Evolutionary conservation across 2,797 vertebrate species (phyloP), one percentile per base, ranked within the genome.

Genomic region (Hydrophis major): DNA sequence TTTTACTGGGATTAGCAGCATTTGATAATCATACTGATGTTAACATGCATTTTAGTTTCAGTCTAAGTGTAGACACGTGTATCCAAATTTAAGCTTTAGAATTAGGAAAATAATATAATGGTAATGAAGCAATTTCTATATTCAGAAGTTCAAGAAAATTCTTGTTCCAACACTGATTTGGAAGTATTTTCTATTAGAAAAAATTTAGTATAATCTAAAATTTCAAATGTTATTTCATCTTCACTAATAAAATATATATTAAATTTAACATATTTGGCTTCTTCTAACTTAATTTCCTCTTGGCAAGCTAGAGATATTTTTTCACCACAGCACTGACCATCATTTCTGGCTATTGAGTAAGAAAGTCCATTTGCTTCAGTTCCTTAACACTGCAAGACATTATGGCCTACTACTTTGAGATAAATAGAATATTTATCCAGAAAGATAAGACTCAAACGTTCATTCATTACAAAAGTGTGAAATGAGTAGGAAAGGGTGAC

Each of bases 281-380:
- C 37, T 42, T 13, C 16, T 42, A 91, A 57, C 61, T 69, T 59
- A 37, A 83, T 50, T 89, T 63, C 66, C 55, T n/a, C 16, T 10
- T 69, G 69, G 87, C n/a, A 22, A 1, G 32, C 18, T 32, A 86
- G 25, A 53, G 0, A n/a, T 28, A 94, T 86, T 55, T 91, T 56
- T 83, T 94, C 92, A 93, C 95, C 94, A 57, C 92, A 94, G 92
- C 87, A 63, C 4, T 42, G 91, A 90, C 91, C 93, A 93, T 86
- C 93, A 88, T 94, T 88, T 66, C 89, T 91, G 89, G 59, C 42
- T 95, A 91, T 88, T 93, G 92, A 93, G 86, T 92, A 91, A 94
- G 78, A 94, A 96, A 96, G 95, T 14, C 59, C 60, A 94, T 94
- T 94, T 96, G 74, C 94, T 94, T 91, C 94, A 91, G 94, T 91